These are phyloP conservation scores for Sipha maydis DNA, from an alignment of 2,888 invertebrate genomes.

Conservation along the genomic window DNA sequence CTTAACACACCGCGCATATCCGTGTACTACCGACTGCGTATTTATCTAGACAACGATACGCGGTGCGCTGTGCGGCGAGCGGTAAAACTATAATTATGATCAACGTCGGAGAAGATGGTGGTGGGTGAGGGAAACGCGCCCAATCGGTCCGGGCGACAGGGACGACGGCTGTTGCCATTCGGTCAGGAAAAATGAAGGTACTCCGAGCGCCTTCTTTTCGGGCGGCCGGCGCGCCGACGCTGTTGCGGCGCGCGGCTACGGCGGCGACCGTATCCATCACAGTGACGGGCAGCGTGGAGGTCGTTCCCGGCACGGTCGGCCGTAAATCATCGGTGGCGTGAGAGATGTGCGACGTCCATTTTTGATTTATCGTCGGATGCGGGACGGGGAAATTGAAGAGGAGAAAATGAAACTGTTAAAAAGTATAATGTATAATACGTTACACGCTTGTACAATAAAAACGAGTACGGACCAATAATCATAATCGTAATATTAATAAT, in stretches of 20 bases:
- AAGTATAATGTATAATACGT: neutral
- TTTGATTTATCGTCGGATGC: constrained; percentile 57
- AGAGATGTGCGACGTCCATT: constrained; percentile 60
- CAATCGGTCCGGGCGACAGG: constrained; percentile 1
- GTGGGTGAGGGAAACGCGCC: neutral
- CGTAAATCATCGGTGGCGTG: constrained; percentile 57
- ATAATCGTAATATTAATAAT: constrained; percentile 26
- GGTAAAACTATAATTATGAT: constrained; percentile 34
- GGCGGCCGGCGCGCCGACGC: constrained; percentile 9
- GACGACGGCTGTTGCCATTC: neutral
- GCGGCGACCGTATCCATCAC: constrained; percentile 47
- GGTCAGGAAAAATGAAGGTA: constrained; percentile 12
- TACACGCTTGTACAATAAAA: neutral
- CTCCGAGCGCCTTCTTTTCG: neutral
- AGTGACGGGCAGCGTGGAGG: constrained; percentile 51
- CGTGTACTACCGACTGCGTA: neutral
- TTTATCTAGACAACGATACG: neutral
- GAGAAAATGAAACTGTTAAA: constrained; percentile 52
- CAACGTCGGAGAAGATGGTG: neutral
- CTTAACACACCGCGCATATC: neutral
- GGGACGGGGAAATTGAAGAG: constrained; percentile 56
- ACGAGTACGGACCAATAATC: constrained; percentile 32
- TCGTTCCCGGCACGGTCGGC: constrained; percentile 52
- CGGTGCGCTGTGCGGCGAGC: neutral
- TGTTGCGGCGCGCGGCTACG: constrained; percentile 16